phyloP scores from a whole-genome alignment of 1,140 invertebrate species.

The Solenopsis fugax region DNA sequence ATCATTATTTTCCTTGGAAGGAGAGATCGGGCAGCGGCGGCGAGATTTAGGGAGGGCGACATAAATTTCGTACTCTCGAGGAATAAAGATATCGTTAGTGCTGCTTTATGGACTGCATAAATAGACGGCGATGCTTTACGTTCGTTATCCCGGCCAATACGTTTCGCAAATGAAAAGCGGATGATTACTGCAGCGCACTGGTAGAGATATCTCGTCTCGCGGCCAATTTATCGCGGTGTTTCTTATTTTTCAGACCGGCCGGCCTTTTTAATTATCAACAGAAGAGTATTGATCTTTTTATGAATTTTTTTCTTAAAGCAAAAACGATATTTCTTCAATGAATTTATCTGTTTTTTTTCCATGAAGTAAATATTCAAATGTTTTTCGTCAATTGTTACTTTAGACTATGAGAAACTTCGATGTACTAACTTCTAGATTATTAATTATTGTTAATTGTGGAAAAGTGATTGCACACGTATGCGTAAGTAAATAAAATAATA shows the following conservation, averaged over 20 bases:
- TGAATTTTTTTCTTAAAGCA: not conserved
- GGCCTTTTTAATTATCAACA: constrained; percentile 43
- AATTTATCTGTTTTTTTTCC: not conserved
- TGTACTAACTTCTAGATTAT: not conserved
- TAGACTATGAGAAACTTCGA: not conserved
- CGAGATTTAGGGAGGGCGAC: constrained; percentile 25
- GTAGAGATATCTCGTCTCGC: not conserved
- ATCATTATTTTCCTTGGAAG: constrained; percentile 46
- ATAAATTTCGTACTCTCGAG: constrained; percentile 46
- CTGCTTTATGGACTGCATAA: constrained; percentile 43
- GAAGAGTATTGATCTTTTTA: not conserved
- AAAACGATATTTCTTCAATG: not conserved
- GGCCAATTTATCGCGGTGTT: constrained; percentile 16
- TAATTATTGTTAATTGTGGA: not conserved
- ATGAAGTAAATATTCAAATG: not conserved
- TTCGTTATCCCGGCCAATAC: constrained; percentile 40
- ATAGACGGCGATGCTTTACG: constrained; percentile 8
- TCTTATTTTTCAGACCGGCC: constrained; percentile 12
- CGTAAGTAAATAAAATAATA: too few relatives aligned
- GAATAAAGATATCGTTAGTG: constrained; percentile 54
- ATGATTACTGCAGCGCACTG: constrained; percentile 19
- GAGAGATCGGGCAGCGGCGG: not conserved
- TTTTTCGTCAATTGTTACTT: not conserved
- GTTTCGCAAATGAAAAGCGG: constrained; percentile 44
- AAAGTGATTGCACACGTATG: not conserved